Evolutionary conservation across 2,113 vertebrate genomes (phyloP).

Genomic region (Cynopterus brachyotis): DNA sequence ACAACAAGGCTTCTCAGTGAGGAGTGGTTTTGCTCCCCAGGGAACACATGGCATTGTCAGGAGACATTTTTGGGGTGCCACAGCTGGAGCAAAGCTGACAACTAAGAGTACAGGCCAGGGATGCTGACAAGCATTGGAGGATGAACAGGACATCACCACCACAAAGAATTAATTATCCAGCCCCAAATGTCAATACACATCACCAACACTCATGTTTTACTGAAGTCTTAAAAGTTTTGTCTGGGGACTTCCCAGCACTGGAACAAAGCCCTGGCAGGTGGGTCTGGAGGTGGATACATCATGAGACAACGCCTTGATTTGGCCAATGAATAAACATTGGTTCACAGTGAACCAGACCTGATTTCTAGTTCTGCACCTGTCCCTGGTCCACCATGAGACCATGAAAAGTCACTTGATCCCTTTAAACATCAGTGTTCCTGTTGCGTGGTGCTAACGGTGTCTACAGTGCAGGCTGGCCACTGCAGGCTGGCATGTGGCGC

Average conservation of each 20-base stretch:
- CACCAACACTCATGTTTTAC: fast-evolving
- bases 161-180: background rate
- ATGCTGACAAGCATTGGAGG: background rate
- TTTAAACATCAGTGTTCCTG: background rate
- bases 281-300: background rate
- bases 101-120: background rate
- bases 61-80: background rate
- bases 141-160: background rate
- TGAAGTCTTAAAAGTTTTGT: background rate
- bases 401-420: too few species aligned
- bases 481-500: background rate
- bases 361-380: background rate
- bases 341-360: background rate
- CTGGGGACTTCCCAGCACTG: too few species aligned
- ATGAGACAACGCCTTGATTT: background rate
- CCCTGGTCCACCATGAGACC: fast-evolving
- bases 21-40: background rate
- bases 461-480: background rate
- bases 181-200: background rate
- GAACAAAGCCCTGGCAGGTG: background rate
- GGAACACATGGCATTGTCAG: background rate
- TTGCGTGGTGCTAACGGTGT: fast-evolving
- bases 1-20: background rate
- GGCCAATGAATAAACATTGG: background rate
- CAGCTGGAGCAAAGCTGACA: background rate